phyloP scores from a whole-genome alignment of 1,140 invertebrate genomes.

The Conus betulinus region DNA sequence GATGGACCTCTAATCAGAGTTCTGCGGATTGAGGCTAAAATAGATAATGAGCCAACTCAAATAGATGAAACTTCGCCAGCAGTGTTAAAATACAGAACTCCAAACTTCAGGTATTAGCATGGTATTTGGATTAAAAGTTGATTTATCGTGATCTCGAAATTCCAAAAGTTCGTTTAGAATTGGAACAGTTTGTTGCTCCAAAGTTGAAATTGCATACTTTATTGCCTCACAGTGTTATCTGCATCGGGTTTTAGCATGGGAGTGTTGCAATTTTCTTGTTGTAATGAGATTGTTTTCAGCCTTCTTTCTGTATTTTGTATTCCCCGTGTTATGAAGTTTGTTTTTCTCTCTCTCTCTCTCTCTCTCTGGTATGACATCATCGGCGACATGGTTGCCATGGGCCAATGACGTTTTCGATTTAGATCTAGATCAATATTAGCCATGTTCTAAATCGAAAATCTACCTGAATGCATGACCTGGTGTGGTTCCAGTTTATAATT shows the following conservation, averaged over 20 bases:
- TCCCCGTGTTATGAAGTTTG: background rate
- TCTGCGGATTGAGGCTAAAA: conserved; percentile 66
- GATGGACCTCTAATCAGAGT: conserved; percentile 58
- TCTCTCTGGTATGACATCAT: background rate
- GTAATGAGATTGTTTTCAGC: background rate
- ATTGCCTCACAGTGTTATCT: background rate
- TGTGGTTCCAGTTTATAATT: no score
- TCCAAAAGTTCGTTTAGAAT: background rate
- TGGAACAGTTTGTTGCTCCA: background rate
- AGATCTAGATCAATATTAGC: no score
- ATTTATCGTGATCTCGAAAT: background rate
- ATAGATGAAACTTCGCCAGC: conserved; percentile 70
- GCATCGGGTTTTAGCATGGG: background rate
- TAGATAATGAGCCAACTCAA: conserved; percentile 69
- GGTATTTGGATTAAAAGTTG: background rate
- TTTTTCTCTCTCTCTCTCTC: no score
- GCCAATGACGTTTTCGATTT: no score
- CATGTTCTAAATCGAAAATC: no score
- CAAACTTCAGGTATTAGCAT: conserved; percentile 67
- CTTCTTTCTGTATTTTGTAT: background rate
- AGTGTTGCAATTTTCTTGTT: background rate
- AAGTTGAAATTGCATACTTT: no score
- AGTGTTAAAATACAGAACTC: conserved; percentile 71
- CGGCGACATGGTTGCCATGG: background rate
- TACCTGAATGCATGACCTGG: no score